Base-by-base conservation (phyloP, 1,140 invertebrate genomes). In the Euura lappo region DNA sequence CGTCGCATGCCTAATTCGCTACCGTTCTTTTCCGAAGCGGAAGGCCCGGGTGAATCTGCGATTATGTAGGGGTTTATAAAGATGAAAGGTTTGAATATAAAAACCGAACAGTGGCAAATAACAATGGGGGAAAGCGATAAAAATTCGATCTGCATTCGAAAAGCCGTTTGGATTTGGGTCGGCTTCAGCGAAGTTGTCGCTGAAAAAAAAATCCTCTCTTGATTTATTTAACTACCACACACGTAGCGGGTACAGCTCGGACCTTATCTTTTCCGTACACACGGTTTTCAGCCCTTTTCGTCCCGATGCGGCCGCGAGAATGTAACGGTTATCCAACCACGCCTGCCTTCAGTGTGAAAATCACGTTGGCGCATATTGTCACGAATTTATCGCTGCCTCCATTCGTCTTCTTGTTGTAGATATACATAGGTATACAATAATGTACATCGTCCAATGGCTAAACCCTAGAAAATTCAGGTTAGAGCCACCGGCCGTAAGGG, bases 181-280 rank as follows among this genome's bases (percentile, higher is more conserved):
- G 66, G 66, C 66, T 68, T 7, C 11, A 10, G 66, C 66, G 13
- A 60, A n/a, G 51, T 68, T 68, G 66, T 68, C 69, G 69, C 69
- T 13, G 28, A 28, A 28, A 28, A 28, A 70, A 70, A 70, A 70
- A 70, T 60, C 69, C 69, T 44, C 69, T 45, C 72, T 71, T 78
- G 77, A 78, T 78, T 78, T 76, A 78, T 72, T 72, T 47, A 51
- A 71, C 70, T 71, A 72, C 71, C 28, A 68, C 77, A 78, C 69
- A 75, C 75, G 72, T 71, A 28, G 71, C 71, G 43, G 67, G 76
- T 68, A 73, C 74, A 74, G 28, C 28, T 28, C 72, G 67, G 67
- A 28, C 71, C 71, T 76, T 71, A 70, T 71, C 73, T 71, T 43
- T 47, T 47, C 65, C 43, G 67, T 64, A 71, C 68, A 28, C 44